Base-by-base conservation (phyloP, 2,888 invertebrate species). In the Clivina fossor region DNA sequence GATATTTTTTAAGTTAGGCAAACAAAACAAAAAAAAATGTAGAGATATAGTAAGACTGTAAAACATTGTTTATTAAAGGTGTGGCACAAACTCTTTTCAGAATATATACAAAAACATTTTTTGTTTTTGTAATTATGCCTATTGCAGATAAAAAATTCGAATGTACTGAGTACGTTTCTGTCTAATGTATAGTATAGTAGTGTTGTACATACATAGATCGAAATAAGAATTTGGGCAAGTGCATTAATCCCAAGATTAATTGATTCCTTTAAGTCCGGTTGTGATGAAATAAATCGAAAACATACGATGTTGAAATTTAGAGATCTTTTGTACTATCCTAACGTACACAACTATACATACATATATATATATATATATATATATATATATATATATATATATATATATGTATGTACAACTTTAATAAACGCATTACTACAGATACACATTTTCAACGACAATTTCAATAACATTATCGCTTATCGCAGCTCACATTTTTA, bases 161-260 rank as follows among this genome's bases (percentile, higher is more conserved):
- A 5, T 7, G 26, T 7, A 9, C n/a, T 20, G 33, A 57, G 35
- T 51, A 37, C 57, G 37, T 16, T 20, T 19, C 57, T 57, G 57
- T 8, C n/a, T n/a, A n/a, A n/a, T n/a, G n/a, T n/a, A n/a, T n/a
- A n/a, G n/a, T n/a, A n/a, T n/a, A n/a, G n/a, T n/a, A n/a, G n/a
- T n/a, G n/a, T n/a, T n/a, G n/a, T n/a, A n/a, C n/a, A n/a, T n/a
- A n/a, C n/a, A n/a, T n/a, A n/a, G n/a, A n/a, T n/a, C n/a, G n/a
- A n/a, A n/a, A n/a, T n/a, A n/a, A n/a, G n/a, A n/a, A n/a, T n/a
- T 41, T 32, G 58, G 51, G 55, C 56, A 61, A 62, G 61, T 62
- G 61, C 63, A 61, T 61, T 63, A 63, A 63, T 60, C 56, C 54
- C 43, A 58, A 62, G 58, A 63, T 63, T 62, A 63, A 62, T 63